Base-by-base conservation (phyloP, 1,140 invertebrate genomes). In the Leguminivora glycinivorella region DNA sequence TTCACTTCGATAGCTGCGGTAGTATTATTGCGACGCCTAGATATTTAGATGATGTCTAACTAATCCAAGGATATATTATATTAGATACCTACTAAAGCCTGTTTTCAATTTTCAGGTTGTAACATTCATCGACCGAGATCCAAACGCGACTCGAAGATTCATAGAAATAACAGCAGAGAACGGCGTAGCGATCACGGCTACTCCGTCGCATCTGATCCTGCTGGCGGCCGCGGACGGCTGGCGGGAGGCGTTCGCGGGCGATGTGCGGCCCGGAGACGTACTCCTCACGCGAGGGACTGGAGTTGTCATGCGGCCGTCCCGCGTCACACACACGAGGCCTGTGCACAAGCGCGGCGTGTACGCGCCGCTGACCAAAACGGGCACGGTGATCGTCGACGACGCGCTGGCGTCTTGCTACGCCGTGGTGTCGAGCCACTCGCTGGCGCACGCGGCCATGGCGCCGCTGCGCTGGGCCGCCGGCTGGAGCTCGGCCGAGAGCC, bases 321-420 rank as follows among this genome's bases (percentile, higher is more conserved):
- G 82, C 73, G 95, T 99, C 0, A 83, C 95, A 0, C 83, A 89
- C 0, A 92, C 96, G 1, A 90, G 92, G 22, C 85, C 93, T 14
- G 91, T 94, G 9, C 84, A 93, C 1, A 91, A 93, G 19, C 90
- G 89, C 31, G 98, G 98, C 7, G 95, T 98, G 1, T 98, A 94
- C 81, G 98, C 98, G 1, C 98, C 98, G 0, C 92, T 99, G 12
- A 99, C 98, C 0, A 87, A 87, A 17, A 93, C 94, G 9, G 98
- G 98, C 0, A 99, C 96, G 25, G 91, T 99, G 10, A 93, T 99
- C 25, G 97, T 99, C 0, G 95, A 99, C 86, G 96, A 96, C 72
- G 95, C 98, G 3, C 93, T 98, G 0, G 96, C 97, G 1, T 99
- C 98, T 0, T 99, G 98, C 87, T 99, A 99, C 91, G 98, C 98